A percentile compares a stretch with the other conserved stretches of the same genome.
These are phyloP conservation scores for Campylomormyrus tamandua DNA, from an alignment of 2,113 vertebrate species.

Conservation along the genomic window DNA sequence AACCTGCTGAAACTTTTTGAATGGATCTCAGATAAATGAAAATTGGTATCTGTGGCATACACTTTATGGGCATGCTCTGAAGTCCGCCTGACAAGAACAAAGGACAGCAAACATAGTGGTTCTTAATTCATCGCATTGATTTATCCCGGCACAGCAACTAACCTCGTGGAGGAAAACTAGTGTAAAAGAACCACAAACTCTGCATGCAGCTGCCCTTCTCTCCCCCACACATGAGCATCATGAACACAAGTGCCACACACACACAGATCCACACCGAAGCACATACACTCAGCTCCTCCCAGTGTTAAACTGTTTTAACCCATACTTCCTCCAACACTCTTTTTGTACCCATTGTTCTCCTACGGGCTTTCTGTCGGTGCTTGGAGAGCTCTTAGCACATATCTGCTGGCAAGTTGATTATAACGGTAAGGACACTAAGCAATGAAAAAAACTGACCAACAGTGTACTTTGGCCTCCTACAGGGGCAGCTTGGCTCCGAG, in stretches of 20 bases:
- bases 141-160: neutral
- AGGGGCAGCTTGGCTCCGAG: neutral
- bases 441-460: neutral
- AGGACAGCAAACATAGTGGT: neutral
- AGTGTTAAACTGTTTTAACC: neutral
- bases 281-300: neutral
- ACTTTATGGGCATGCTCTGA: neutral
- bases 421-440: neutral
- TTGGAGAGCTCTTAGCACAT: neutral
- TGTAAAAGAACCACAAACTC: neutral
- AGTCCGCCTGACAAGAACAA: neutral
- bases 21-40: neutral
- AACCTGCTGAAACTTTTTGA: neutral
- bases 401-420: neutral
- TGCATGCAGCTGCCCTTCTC: neutral
- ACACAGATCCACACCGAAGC: neutral
- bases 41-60: neutral
- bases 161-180: neutral
- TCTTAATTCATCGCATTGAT: constrained; percentile 9
- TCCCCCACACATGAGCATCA: neutral
- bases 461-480: neutral
- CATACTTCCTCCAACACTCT: neutral
- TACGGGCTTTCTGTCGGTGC: neutral
- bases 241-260: neutral
- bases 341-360: neutral